Conservation (phyloP, 2,113 vertebrate species). For the Tonatia bakeri region DNA sequence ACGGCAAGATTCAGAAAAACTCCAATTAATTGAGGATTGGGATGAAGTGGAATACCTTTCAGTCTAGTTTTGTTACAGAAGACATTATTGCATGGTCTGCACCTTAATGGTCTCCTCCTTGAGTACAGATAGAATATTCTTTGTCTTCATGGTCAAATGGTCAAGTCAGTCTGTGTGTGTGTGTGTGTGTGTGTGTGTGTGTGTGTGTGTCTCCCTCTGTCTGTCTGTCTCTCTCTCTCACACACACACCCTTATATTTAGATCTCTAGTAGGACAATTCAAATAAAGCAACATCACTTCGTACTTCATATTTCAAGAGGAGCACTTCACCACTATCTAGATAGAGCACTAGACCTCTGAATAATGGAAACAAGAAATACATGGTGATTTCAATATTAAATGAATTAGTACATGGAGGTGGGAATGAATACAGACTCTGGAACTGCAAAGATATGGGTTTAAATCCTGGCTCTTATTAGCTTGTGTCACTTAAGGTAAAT, state of each 20-base stretch:
- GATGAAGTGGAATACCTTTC: background rate
- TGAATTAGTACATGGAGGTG: background rate
- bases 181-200: too few relatives aligned
- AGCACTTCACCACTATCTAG: background rate
- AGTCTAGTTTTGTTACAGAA: background rate
- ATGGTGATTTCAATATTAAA: constrained; percentile 7
- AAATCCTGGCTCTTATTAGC: background rate
- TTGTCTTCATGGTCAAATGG: background rate
- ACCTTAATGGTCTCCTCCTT: background rate
- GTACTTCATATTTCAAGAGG: constrained; percentile 16
- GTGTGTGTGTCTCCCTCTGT: background rate
- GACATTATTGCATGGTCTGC: background rate
- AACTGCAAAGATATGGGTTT: background rate
- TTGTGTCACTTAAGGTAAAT: background rate
- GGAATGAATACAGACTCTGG: constrained; percentile 8
- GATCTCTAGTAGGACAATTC: background rate
- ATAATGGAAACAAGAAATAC: constrained; percentile 21
- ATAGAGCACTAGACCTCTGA: background rate
- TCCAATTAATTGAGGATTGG: constrained; percentile 9
- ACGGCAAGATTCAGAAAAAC: background rate
- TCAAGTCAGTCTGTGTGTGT: background rate
- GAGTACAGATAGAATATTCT: background rate
- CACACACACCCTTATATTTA: background rate
- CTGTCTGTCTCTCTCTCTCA: background rate
- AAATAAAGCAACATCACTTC: background rate